Conservation (phyloP, 1,140 invertebrate genomes). For the Dendroctonus ponderosae region DNA sequence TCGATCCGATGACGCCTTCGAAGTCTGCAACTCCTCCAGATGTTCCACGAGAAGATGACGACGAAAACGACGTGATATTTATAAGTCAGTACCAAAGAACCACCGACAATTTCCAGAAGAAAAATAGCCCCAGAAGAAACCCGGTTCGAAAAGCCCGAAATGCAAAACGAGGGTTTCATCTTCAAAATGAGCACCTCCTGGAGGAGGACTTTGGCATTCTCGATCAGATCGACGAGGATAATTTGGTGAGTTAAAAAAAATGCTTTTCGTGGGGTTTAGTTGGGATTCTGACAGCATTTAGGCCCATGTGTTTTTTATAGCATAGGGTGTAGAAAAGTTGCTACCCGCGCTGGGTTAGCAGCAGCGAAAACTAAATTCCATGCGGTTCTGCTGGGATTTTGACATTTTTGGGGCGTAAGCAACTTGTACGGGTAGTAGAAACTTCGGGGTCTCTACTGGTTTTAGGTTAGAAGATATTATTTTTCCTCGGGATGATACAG, state of each 20-base stretch:
- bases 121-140: constrained; percentile 27
- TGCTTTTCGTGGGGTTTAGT: too few species aligned
- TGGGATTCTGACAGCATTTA: too few species aligned
- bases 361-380: too few species aligned
- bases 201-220: constrained; percentile 36
- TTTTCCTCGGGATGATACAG: too few species aligned
- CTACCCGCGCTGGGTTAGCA: too few species aligned
- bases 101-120: background rate
- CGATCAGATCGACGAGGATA: constrained; percentile 25
- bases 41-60: constrained; percentile 18
- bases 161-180: constrained; percentile 15
- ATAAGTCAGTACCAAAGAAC: constrained; percentile 38
- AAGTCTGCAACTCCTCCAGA: constrained; percentile 1
- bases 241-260: constrained; percentile 8
- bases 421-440: background rate
- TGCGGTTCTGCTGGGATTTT: background rate
- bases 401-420: background rate
- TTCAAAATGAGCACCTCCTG: constrained; percentile 28
- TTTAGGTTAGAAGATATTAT: too few species aligned
- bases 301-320: background rate
- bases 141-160: constrained; percentile 32
- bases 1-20: constrained; percentile 17
- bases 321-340: background rate
- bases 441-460: background rate
- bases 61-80: constrained; percentile 39